phyloP scores from a whole-genome alignment of 2,113 vertebrate genomes.

The Anser cygnoides region DNA sequence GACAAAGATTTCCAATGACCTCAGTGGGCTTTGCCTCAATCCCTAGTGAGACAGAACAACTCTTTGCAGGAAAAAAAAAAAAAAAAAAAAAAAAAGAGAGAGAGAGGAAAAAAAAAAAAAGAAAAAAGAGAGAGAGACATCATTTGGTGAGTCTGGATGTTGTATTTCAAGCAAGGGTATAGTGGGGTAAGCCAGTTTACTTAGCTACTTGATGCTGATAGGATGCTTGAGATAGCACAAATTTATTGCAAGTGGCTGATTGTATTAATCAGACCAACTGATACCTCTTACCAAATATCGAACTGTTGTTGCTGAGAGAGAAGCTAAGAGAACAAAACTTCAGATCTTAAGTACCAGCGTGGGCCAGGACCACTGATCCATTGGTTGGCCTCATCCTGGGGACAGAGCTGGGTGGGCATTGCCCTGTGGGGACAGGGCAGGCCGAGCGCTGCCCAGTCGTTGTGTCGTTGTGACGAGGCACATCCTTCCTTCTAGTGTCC shows the following conservation, averaged over 20 bases:
- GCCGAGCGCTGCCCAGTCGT: rapidly evolving
- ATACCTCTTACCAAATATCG: background rate
- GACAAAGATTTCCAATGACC: background rate
- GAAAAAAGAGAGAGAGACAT: background rate
- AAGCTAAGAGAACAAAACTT: background rate
- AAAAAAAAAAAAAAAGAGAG: too few relatives aligned
- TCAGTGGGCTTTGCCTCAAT: background rate
- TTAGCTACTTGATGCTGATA: background rate
- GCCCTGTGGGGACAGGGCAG: rapidly evolving
- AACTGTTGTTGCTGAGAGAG: background rate
- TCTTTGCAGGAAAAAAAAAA: background rate
- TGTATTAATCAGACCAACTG: background rate
- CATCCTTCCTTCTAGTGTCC: background rate
- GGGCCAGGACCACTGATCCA: rapidly evolving
- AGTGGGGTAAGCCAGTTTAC: background rate
- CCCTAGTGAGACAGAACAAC: background rate
- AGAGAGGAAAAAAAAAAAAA: background rate
- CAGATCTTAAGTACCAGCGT: rapidly evolving
- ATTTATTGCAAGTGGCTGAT: background rate
- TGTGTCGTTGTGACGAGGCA: background rate
- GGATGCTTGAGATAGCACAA: background rate
- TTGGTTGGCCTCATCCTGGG: background rate
- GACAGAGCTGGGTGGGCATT: background rate
- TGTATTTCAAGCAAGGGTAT: background rate
- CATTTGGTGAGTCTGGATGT: background rate